Conservation (phyloP, 2,797 vertebrate genomes). For the Scolopax bukidnonensis region DNA sequence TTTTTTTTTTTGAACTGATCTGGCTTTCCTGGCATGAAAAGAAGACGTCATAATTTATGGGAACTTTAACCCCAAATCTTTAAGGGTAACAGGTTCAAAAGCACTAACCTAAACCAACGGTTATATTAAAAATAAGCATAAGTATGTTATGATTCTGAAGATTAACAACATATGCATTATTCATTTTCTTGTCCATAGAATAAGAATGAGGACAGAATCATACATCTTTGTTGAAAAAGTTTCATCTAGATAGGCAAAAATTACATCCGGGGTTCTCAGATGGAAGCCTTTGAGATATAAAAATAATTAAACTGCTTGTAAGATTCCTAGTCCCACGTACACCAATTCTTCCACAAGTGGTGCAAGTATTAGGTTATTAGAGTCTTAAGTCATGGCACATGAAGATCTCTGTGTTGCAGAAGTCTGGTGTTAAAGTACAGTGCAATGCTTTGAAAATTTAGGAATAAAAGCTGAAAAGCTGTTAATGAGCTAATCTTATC, state of each 20-base stretch:
- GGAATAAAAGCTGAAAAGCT: neutral
- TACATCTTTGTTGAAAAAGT: neutral
- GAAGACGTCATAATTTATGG: neutral
- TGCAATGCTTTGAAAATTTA: neutral
- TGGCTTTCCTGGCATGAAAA: neutral
- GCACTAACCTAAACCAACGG: neutral
- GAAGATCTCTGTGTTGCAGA: neutral
- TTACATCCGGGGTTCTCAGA: neutral
- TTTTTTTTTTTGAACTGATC: neutral
- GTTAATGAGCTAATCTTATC: conserved; percentile 14
- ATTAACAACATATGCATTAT: neutral
- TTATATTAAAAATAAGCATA: neutral
- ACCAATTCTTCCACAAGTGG: neutral
- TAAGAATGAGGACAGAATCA: neutral
- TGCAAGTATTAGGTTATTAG: neutral
- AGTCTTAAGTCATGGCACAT: neutral
- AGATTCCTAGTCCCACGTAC: neutral
- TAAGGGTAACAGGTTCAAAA: neutral
- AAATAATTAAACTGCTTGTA: neutral
- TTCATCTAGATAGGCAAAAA: neutral
- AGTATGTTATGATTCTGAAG: neutral
- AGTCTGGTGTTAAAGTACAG: neutral
- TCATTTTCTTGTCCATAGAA: neutral
- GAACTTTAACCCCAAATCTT: neutral
- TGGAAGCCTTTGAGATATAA: neutral